Percentiles rank a stretch among this genome's conserved stretches.
phyloP scores from a whole-genome alignment of 2,888 invertebrate genomes.

The Rotaria socialis region DNA sequence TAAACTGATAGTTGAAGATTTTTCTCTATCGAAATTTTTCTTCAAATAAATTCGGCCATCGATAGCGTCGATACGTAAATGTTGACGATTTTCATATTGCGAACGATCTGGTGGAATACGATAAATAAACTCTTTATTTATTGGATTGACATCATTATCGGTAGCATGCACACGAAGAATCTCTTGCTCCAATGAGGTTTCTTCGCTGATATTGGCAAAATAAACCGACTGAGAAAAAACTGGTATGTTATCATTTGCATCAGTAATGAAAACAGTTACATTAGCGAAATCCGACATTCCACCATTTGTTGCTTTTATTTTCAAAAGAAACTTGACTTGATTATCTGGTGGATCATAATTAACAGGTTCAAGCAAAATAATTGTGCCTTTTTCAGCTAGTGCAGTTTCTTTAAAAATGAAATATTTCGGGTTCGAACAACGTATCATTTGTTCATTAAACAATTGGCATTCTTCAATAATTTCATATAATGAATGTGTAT shows the following conservation, averaged over 20 bases:
- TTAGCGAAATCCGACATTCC: constrained; percentile 39
- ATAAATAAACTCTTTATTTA: constrained; percentile 45
- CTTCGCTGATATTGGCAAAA: constrained; percentile 38
- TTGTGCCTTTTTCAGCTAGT: constrained; percentile 66
- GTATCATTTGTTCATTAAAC: neutral
- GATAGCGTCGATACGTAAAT: constrained; percentile 87
- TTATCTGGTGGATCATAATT: constrained; percentile 46
- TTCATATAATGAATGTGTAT: constrained; percentile 42
- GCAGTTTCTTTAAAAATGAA: constrained; percentile 63
- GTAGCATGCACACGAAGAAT: constrained; percentile 38
- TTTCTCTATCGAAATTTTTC: constrained; percentile 79
- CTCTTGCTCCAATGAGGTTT: neutral
- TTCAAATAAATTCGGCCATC: constrained; percentile 84
- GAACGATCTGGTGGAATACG: constrained; percentile 40
- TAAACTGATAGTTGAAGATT: constrained; percentile 55
- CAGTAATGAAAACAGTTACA: constrained; percentile 41
- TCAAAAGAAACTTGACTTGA: constrained; percentile 41
- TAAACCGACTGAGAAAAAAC: constrained; percentile 38
- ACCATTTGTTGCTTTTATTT: constrained; percentile 43
- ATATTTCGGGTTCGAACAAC: constrained; percentile 35
- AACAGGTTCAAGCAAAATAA: constrained; percentile 39
- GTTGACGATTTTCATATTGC: constrained; percentile 78
- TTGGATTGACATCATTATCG: constrained; percentile 45
- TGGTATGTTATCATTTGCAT: constrained; percentile 44
- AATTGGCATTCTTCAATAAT: constrained; percentile 41